Percentiles rank a stretch among this genome's conserved stretches.
Evolutionary conservation across 2,888 invertebrate species (phyloP).

Genomic region (Drepana falcataria): DNA sequence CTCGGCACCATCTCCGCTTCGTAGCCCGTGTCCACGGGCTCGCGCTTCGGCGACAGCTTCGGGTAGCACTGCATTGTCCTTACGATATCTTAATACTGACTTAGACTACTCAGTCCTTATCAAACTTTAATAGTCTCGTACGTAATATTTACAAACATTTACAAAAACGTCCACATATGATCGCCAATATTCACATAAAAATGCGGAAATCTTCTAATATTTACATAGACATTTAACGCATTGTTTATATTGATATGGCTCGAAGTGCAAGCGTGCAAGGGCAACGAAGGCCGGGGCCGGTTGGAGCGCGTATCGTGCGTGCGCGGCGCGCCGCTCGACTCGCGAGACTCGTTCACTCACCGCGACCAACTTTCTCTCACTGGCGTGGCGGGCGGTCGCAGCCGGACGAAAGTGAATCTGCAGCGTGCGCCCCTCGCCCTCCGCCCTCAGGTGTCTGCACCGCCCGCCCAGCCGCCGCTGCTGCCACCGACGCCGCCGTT

Average conservation of each 20-base stretch:
- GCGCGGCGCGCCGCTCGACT: conserved; percentile 64
- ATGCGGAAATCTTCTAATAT: conserved; percentile 43
- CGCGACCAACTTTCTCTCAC: conserved; percentile 79
- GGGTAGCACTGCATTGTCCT: conserved; percentile 71
- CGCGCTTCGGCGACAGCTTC: conserved; percentile 65
- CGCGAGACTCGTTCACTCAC: conserved; percentile 76
- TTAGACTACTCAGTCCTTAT: conserved; percentile 20
- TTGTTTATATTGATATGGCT: conserved; percentile 39
- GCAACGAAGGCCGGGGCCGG: conserved; percentile 32
- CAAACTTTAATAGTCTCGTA: conserved; percentile 17
- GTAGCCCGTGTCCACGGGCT: conserved; percentile 57
- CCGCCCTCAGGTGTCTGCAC: conserved; percentile 53
- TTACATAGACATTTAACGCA: conserved; percentile 41
- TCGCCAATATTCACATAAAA: conserved; percentile 29
- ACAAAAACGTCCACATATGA: conserved; percentile 31
- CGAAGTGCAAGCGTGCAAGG: conserved; percentile 43
- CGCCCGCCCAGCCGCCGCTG: conserved; percentile 48
- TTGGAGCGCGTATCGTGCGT: conserved; percentile 55
- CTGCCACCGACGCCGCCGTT: conserved; percentile 33
- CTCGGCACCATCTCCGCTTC: conserved; percentile 58
- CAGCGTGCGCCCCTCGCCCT: conserved; percentile 54
- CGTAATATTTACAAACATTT: conserved; percentile 15
- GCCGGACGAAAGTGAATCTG: conserved; percentile 78
- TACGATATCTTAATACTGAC: conserved; percentile 25
- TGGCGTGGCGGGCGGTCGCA: conserved; percentile 70